Conservation (phyloP, 2,888 invertebrate genomes). For the Dryococelus australis region DNA sequence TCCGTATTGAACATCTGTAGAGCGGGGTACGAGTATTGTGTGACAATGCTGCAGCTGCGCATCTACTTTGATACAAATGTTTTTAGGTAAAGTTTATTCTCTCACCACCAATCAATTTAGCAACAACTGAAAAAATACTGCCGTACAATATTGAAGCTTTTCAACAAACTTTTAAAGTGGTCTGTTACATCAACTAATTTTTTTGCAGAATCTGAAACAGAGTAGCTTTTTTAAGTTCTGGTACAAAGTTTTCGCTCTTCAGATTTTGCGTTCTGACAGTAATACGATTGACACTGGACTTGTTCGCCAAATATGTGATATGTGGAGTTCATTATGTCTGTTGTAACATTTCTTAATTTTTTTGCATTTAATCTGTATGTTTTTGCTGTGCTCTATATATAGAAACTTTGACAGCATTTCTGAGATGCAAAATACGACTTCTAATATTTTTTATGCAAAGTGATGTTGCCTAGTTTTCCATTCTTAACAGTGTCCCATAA, state of each 20-base stretch:
- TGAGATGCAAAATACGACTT: no score
- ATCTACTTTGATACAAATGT: conserved; percentile 5
- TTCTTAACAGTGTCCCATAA: conserved; percentile 5
- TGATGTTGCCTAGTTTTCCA: conserved; percentile 6
- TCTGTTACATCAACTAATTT: background rate
- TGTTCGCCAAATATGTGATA: background rate
- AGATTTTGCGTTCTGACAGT: background rate
- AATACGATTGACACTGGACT: background rate
- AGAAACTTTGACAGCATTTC: background rate
- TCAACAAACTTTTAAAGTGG: background rate
- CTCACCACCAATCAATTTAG: background rate
- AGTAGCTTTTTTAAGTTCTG: background rate
- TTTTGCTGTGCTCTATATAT: background rate
- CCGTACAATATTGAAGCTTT: background rate
- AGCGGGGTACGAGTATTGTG: background rate
- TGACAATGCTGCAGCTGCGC: background rate
- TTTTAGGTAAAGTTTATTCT: conserved; percentile 11
- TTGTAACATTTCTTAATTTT: background rate
- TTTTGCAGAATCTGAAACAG: background rate
- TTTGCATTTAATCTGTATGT: background rate
- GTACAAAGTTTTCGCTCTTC: background rate
- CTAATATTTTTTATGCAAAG: no score
- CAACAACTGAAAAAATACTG: background rate
- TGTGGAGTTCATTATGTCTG: background rate
- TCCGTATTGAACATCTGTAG: background rate